phyloP scores from a whole-genome alignment of 2,888 invertebrate genomes.

The Chouioia cunea region DNA sequence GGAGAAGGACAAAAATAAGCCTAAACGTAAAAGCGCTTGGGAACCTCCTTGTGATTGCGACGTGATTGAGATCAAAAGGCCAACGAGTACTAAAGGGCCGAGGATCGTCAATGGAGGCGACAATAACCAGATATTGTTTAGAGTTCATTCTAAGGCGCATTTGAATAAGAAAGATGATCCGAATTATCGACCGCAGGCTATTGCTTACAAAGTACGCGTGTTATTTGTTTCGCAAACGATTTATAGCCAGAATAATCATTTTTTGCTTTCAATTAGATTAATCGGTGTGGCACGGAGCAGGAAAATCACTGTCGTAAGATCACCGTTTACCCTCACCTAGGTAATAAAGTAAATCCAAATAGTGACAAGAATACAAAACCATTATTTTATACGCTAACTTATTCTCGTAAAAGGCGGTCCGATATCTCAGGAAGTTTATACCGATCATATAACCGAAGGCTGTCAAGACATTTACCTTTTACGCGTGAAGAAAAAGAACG shows the following conservation, averaged over 20 bases:
- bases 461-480: conserved; percentile 60
- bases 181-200: conserved; percentile 53
- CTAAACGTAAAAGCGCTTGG: conserved; percentile 54
- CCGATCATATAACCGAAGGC: conserved; percentile 58
- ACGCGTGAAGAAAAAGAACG: conserved; percentile 59
- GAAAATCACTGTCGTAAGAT: conserved; percentile 57
- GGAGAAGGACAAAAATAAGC: conserved; percentile 72
- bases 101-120: conserved; percentile 59
- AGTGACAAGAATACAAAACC: too few species aligned
- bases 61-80: conserved; percentile 60
- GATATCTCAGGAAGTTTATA: conserved; percentile 58
- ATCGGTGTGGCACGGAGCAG: conserved; percentile 48
- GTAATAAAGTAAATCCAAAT: conserved; percentile 22
- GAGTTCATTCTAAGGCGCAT: conserved; percentile 54
- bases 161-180: conserved; percentile 50
- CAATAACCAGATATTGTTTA: conserved; percentile 62
- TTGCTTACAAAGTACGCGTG: conserved; percentile 55
- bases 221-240: conserved; percentile 9
- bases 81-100: conserved; percentile 56
- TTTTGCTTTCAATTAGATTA: conserved; percentile 32
- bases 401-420: conserved; percentile 29
- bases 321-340: conserved; percentile 57
- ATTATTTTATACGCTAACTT: neutral
- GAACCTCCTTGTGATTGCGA: conserved; percentile 62
- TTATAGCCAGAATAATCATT: neutral